Evolutionary conservation across 2,888 invertebrate species (phyloP).

Genomic region (Physocephala rufipes): DNA sequence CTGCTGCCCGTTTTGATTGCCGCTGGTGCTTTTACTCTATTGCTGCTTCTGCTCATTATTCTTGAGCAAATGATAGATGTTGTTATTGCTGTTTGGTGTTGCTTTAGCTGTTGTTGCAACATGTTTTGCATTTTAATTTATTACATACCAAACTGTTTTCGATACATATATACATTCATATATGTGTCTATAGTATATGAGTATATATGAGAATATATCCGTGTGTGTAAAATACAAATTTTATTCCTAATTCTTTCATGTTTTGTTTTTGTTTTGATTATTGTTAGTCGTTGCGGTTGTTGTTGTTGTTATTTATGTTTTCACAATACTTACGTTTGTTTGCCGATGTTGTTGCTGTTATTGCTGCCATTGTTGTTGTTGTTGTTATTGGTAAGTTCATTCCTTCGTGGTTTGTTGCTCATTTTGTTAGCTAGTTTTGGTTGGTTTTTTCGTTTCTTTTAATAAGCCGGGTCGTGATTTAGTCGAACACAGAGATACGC

Average conservation of each 20-base stretch:
- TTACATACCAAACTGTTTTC: not conserved
- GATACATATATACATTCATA: no score
- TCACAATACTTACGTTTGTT: not conserved
- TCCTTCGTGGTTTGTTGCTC: not conserved
- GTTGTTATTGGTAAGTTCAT: constrained; percentile 4
- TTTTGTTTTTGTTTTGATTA: constrained; percentile 3
- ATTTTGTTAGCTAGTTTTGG: not conserved
- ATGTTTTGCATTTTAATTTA: constrained; percentile 18
- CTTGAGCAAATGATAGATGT: not conserved
- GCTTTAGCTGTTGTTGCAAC: constrained; percentile 18
- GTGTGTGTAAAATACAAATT: not conserved
- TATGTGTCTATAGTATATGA: no score
- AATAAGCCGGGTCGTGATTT: constrained; percentile 5
- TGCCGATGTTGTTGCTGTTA: not conserved
- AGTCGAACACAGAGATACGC: no score
- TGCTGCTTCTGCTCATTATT: no score
- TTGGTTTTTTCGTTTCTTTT: not conserved
- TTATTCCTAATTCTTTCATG: not conserved
- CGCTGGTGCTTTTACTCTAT: not conserved
- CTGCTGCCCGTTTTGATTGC: not conserved
- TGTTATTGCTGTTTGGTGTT: not conserved
- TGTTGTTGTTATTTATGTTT: not conserved
- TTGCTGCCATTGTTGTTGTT: not conserved
- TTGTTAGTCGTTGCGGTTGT: constrained; percentile 7
- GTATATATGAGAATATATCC: not conserved